Evolutionary conservation across 1,140 invertebrate genomes (phyloP).

Genomic region (Agrypnia vestita): DNA sequence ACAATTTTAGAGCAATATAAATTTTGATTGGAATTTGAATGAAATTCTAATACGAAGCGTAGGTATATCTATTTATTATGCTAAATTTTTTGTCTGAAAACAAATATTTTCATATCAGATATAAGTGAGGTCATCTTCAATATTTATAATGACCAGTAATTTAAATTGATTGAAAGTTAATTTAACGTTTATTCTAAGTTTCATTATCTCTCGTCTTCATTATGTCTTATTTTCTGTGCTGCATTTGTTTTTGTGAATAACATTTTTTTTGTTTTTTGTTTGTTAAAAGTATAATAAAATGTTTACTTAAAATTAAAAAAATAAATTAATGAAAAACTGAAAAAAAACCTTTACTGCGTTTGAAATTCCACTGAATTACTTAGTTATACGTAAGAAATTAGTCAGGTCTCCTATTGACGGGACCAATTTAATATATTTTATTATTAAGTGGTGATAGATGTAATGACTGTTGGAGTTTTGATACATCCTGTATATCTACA

Average conservation of each 20-base stretch:
- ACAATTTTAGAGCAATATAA: too few relatives aligned
- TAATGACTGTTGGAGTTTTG: conserved; percentile 29
- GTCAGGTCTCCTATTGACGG: background rate
- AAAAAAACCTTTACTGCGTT: background rate
- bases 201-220: too few relatives aligned
- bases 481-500: conserved; percentile 16
- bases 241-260: background rate
- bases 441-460: conserved; percentile 31
- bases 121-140: too few relatives aligned
- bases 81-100: too few relatives aligned
- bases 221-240: too few relatives aligned
- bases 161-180: too few relatives aligned
- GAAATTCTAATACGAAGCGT: too few relatives aligned
- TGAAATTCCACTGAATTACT: background rate
- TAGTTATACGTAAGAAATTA: background rate
- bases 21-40: too few relatives aligned
- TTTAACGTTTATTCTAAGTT: too few relatives aligned
- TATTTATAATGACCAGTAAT: too few relatives aligned
- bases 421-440: conserved; percentile 9
- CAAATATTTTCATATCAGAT: too few relatives aligned
- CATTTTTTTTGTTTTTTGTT: background rate
- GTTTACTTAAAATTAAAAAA: background rate
- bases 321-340: conserved; percentile 10
- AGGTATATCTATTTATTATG: too few relatives aligned
- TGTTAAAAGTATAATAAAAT: background rate